Conservation (phyloP, 1,140 invertebrate genomes). For the Anastatus disparis region DNA sequence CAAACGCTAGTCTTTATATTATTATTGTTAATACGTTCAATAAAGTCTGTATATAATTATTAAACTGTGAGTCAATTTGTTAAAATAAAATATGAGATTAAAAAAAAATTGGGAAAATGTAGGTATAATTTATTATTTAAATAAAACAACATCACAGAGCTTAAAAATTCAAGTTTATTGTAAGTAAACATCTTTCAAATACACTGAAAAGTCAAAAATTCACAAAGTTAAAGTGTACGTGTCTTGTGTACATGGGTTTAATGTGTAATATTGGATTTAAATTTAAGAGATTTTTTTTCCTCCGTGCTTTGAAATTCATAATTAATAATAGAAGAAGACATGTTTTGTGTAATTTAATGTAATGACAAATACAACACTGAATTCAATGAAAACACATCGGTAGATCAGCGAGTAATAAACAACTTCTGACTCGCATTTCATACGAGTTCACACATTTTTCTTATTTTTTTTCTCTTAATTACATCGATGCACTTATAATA, state of each 20-base stretch:
- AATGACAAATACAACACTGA: slow-evolving; percentile 18
- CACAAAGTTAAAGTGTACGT: slow-evolving; percentile 25
- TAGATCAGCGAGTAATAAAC: slow-evolving; percentile 12
- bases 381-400: slow-evolving; percentile 3
- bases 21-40: not conserved
- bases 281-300: not conserved
- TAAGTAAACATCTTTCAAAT: slow-evolving; percentile 36
- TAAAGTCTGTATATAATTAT: slow-evolving; percentile 14
- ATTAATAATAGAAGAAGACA: slow-evolving; percentile 13
- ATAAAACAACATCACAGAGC: not conserved
- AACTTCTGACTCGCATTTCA: slow-evolving; percentile 16
- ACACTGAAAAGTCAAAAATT: slow-evolving; percentile 39
- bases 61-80: slow-evolving; percentile 9
- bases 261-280: not conserved
- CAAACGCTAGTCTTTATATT: not conserved
- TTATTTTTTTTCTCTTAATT: not conserved
- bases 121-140: slow-evolving; percentile 3
- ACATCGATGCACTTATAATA: not conserved
- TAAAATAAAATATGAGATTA: not conserved
- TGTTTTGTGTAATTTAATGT: not conserved
- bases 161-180: slow-evolving; percentile 43
- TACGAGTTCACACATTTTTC: not conserved
- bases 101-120: too few species aligned
- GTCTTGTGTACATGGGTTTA: not conserved
- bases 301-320: not conserved